A percentile compares a stretch with the other conserved stretches of the same genome.
phyloP scores from a whole-genome alignment of 2,888 invertebrate genomes.

The Atrina japonica region DNA sequence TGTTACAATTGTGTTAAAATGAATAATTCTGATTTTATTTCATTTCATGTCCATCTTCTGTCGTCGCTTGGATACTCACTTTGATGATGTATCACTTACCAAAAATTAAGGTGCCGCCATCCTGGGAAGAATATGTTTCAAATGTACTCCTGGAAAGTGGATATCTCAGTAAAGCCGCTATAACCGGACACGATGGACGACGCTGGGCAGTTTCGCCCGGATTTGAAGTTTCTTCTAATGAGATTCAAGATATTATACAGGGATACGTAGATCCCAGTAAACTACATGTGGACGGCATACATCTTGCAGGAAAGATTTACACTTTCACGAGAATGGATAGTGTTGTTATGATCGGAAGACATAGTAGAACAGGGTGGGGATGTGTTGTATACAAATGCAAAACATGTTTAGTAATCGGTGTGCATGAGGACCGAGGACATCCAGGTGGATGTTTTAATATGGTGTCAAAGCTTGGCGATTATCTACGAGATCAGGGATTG shows the following conservation, averaged over 20 bases:
- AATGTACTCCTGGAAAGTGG: slow-evolving; percentile 66
- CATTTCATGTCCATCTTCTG: background rate
- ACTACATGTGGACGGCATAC: slow-evolving; percentile 59
- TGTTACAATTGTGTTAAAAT: too few relatives aligned
- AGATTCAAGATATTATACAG: slow-evolving; percentile 54
- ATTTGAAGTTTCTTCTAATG: slow-evolving; percentile 53
- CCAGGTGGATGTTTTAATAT: slow-evolving; percentile 65
- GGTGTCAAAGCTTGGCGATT: slow-evolving; percentile 66
- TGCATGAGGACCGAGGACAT: slow-evolving; percentile 65
- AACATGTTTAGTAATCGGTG: slow-evolving; percentile 61
- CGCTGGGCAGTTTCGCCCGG: slow-evolving; percentile 62
- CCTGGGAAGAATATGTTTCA: slow-evolving; percentile 69
- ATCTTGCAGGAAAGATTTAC: slow-evolving; percentile 51
- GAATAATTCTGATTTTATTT: background rate
- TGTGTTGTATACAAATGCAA: slow-evolving; percentile 64
- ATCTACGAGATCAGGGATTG: slow-evolving; percentile 65
- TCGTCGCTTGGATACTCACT: background rate
- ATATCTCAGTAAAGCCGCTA: slow-evolving; percentile 61
- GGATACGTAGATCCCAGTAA: slow-evolving; percentile 63
- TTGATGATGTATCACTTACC: too few relatives aligned
- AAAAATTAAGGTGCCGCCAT: slow-evolving; percentile 54
- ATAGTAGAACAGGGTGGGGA: slow-evolving; percentile 59
- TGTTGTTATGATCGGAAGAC: slow-evolving; percentile 60
- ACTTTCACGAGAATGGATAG: slow-evolving; percentile 62
- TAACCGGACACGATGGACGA: slow-evolving; percentile 59